A percentile compares a stretch with the other conserved stretches of the same genome.
phyloP scores from a whole-genome alignment of 1,140 invertebrate species.

The Magallana angulata region DNA sequence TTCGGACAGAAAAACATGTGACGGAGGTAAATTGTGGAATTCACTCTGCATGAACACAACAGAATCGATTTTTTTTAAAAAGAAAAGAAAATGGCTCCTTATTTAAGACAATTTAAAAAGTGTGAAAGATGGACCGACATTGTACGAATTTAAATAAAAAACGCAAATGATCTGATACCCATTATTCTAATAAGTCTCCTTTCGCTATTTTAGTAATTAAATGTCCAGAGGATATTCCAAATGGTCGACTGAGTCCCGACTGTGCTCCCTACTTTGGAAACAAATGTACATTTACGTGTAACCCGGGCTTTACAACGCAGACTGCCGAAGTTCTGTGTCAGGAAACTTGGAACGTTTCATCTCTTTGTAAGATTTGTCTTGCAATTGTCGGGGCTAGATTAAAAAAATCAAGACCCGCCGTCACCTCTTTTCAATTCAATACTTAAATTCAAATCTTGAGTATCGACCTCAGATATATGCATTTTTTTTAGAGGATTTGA shows the following conservation, averaged over 20 bases:
- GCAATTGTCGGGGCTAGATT: too few relatives aligned
- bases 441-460: too few relatives aligned
- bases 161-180: too few relatives aligned
- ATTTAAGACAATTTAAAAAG: too few relatives aligned
- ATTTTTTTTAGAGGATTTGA: too few relatives aligned
- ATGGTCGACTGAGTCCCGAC: background rate
- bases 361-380: background rate
- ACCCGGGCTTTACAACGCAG: background rate
- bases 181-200: background rate
- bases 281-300: background rate
- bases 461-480: too few relatives aligned
- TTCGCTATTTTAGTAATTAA: background rate
- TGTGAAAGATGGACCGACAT: too few relatives aligned
- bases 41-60: background rate
- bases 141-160: too few relatives aligned
- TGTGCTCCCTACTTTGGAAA: background rate
- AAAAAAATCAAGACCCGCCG: too few relatives aligned
- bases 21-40: background rate
- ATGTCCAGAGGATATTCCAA: constrained; percentile 12
- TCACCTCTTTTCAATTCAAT: too few relatives aligned
- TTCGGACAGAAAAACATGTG: background rate
- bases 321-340: background rate
- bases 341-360: background rate
- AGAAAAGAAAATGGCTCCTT: too few relatives aligned
- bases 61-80: too few relatives aligned